These are phyloP conservation scores for Morone saxatilis DNA, from an alignment of 2,113 vertebrate genomes.

Conservation along the genomic window DNA sequence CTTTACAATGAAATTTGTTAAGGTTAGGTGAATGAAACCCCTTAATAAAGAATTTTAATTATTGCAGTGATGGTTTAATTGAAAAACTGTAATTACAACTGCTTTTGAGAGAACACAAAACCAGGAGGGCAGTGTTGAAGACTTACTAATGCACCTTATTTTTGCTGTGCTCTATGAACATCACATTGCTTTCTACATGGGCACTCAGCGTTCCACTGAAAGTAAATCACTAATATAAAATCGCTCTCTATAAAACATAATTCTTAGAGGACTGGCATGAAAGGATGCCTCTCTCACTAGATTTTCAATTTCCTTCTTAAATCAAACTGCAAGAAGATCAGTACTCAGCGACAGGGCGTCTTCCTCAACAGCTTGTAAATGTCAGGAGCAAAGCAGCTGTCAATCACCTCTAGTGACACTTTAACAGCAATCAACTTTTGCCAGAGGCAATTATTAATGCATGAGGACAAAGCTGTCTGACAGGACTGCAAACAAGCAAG, in stretches of 20 bases:
- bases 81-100: neutral
- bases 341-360: slow-evolving; percentile 19
- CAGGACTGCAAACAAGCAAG: slow-evolving; percentile 35
- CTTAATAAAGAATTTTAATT: neutral
- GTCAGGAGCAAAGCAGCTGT: slow-evolving; percentile 61
- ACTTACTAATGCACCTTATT: neutral
- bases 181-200: neutral
- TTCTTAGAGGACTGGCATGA: neutral
- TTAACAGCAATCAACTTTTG: slow-evolving; percentile 45
- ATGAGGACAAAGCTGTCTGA: slow-evolving; percentile 35
- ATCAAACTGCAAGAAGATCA: slow-evolving; percentile 30
- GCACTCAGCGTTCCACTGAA: neutral
- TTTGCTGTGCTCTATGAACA: neutral
- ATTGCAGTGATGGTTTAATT: neutral
- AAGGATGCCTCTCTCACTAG: neutral
- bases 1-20: neutral
- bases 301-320: slow-evolving; percentile 36
- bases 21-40: neutral
- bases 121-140: neutral
- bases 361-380: slow-evolving; percentile 63
- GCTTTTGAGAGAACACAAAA: neutral
- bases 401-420: slow-evolving; percentile 54
- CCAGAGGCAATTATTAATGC: slow-evolving; percentile 45
- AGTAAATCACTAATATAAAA: slow-evolving; percentile 29
- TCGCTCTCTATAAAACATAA: slow-evolving; percentile 13